phyloP scores from a whole-genome alignment of 2,797 vertebrate species.

The Eulemur mongoz region DNA sequence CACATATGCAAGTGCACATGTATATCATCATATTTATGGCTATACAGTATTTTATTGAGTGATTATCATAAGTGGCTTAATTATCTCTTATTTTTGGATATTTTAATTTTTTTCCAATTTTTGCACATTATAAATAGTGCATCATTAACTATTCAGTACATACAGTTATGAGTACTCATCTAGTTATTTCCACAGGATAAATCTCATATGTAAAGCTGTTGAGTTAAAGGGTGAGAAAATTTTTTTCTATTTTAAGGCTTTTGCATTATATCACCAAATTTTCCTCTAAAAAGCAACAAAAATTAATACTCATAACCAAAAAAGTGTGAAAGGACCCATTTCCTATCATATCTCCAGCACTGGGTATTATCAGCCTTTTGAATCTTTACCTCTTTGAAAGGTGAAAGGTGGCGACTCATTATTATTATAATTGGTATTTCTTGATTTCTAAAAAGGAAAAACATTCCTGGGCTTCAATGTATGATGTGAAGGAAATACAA shows the following conservation, averaged over 20 bases:
- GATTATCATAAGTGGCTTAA: constrained; percentile 25
- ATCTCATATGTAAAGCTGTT: neutral
- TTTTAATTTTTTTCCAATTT: neutral
- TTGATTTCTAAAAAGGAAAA: constrained; percentile 28
- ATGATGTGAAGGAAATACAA: neutral
- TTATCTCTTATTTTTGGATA: constrained; percentile 21
- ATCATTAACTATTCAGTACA: neutral
- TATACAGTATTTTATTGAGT: neutral
- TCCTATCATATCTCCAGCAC: neutral
- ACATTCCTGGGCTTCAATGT: neutral
- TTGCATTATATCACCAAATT: constrained; percentile 28
- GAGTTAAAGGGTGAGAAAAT: neutral
- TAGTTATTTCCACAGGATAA: constrained; percentile 7
- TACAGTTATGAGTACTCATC: neutral
- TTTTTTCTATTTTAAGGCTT: neutral
- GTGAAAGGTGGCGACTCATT: neutral
- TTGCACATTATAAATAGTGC: neutral
- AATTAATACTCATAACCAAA: neutral
- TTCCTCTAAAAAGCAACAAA: constrained; percentile 5
- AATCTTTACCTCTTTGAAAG: neutral
- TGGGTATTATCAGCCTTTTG: neutral
- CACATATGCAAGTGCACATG: neutral
- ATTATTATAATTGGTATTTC: constrained; percentile 26
- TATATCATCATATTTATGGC: neutral
- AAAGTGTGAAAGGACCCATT: neutral